A percentile compares a stretch with the other conserved stretches of the same genome.
These are phyloP conservation scores for Elysia chlorotica DNA, from an alignment of 1,140 invertebrate species.

Conservation along the genomic window DNA sequence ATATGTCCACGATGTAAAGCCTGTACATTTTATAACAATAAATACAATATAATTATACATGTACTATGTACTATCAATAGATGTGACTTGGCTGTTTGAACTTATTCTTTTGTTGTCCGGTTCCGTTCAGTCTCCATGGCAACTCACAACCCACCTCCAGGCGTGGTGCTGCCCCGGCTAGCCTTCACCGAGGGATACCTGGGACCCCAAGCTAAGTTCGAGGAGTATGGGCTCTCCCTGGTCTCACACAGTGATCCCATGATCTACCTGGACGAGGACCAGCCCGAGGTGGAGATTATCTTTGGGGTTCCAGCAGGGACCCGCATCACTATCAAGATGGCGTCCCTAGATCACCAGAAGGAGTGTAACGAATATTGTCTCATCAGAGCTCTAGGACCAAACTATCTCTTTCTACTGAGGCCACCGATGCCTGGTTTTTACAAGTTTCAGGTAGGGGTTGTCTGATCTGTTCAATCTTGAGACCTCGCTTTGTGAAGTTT, in stretches of 20 bases:
- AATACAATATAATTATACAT: too few relatives aligned
- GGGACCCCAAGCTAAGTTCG: slow-evolving; percentile 57
- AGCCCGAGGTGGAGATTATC: slow-evolving; percentile 43
- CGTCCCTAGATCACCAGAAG: slow-evolving; percentile 42
- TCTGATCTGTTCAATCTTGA: too few relatives aligned
- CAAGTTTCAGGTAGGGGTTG: too few relatives aligned
- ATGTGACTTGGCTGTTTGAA: too few relatives aligned
- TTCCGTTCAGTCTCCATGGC: neutral
- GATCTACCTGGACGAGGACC: slow-evolving; percentile 29
- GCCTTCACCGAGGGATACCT: slow-evolving; percentile 58
- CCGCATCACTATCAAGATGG: slow-evolving; percentile 46
- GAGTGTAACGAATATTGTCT: slow-evolving; percentile 47
- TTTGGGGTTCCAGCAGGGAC: slow-evolving; percentile 42
- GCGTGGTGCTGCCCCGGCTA: slow-evolving; percentile 45
- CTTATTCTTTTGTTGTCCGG: too few relatives aligned
- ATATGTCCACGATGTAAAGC: too few relatives aligned
- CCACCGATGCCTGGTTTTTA: slow-evolving; percentile 55
- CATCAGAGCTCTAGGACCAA: slow-evolving; percentile 36
- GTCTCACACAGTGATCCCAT: slow-evolving; percentile 47
- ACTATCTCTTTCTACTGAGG: slow-evolving; percentile 47
- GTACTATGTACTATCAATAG: too few relatives aligned
- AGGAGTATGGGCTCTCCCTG: slow-evolving; percentile 43
- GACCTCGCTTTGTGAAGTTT: too few relatives aligned
- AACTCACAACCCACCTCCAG: slow-evolving; percentile 10
- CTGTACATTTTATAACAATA: too few relatives aligned